Evolutionary conservation across 2,888 invertebrate species (phyloP).

Genomic region (Agonopterix heracliana): DNA sequence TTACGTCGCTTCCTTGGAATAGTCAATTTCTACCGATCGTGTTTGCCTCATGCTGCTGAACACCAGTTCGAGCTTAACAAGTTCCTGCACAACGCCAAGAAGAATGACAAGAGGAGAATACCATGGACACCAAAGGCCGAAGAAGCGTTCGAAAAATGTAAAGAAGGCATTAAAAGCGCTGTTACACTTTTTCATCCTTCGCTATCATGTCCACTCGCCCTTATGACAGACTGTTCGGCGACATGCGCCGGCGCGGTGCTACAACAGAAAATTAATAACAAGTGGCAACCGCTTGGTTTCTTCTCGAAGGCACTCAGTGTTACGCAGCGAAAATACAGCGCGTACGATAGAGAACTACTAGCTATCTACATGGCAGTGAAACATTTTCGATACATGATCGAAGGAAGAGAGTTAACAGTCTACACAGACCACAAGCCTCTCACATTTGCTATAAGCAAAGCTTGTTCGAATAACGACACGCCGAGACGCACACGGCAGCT

Average conservation of each 20-base stretch:
- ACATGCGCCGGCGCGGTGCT: slow-evolving; percentile 30
- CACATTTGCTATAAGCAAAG: no score
- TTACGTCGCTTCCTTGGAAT: slow-evolving; percentile 16
- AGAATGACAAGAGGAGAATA: slow-evolving; percentile 14
- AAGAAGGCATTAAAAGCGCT: slow-evolving; percentile 10
- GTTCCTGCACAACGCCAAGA: slow-evolving; percentile 10
- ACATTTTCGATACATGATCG: slow-evolving; percentile 14
- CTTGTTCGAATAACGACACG: no score
- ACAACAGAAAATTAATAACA: slow-evolving; percentile 23
- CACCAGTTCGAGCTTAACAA: slow-evolving; percentile 6
- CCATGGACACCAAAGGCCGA: slow-evolving; percentile 13
- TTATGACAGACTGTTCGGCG: slow-evolving; percentile 25
- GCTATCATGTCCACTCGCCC: slow-evolving; percentile 14
- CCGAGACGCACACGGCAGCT: no score
- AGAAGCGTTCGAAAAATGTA: slow-evolving; percentile 14
- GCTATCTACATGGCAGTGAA: no score
- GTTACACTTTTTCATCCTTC: slow-evolving; percentile 10
- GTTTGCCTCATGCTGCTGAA: slow-evolving; percentile 27
- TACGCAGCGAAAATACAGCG: slow-evolving; percentile 23
- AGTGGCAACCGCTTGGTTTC: slow-evolving; percentile 5
- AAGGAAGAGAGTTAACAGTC: slow-evolving; percentile 6
- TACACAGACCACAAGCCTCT: no score
- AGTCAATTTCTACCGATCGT: slow-evolving; percentile 22
- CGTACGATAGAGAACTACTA: slow-evolving; percentile 16
- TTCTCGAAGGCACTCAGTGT: slow-evolving; percentile 21